Percentiles rank a stretch among this genome's conserved stretches.
These are phyloP conservation scores for Machaerirhynchus nigripectus DNA, from an alignment of 2,113 vertebrate genomes.

Conservation along the genomic window DNA sequence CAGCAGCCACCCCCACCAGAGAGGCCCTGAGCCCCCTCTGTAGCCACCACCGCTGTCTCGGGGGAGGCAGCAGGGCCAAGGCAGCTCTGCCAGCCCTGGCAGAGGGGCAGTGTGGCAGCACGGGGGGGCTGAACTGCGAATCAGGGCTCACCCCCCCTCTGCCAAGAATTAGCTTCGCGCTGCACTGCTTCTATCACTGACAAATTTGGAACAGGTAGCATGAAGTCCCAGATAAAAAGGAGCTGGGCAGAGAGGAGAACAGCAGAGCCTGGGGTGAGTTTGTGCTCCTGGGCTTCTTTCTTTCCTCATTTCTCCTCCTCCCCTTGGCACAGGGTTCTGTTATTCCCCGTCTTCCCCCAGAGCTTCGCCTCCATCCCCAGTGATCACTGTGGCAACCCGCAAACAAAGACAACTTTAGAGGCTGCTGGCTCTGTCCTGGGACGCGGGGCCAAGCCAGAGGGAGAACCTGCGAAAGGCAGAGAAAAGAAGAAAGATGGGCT, in stretches of 20 bases:
- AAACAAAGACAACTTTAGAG: slow-evolving; percentile 34
- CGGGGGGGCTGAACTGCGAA: rapidly evolving
- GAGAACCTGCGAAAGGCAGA: slow-evolving; percentile 10
- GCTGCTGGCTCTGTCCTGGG: slow-evolving; percentile 1
- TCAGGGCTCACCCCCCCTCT: neutral
- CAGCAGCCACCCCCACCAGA: rapidly evolving
- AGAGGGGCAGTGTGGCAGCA: neutral
- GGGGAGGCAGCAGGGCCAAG: neutral
- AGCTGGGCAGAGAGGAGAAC: neutral
- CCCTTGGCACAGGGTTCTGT: slow-evolving; percentile 2
- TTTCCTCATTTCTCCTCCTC: neutral
- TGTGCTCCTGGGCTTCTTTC: neutral
- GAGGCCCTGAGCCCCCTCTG: neutral
- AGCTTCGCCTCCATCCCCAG: neutral
- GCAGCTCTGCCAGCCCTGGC: neutral
- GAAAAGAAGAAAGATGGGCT: slow-evolving; percentile 38
- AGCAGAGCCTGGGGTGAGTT: neutral
- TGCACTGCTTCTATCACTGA: neutral
- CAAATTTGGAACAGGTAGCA: slow-evolving; percentile 24
- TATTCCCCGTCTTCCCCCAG: neutral
- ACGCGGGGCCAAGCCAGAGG: neutral
- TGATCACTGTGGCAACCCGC: neutral
- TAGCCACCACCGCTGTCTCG: neutral
- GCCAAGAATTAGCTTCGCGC: neutral
- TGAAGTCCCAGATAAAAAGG: neutral